These are phyloP conservation scores for Troilus luridus DNA, from an alignment of 2,888 invertebrate species.

Conservation along the genomic window DNA sequence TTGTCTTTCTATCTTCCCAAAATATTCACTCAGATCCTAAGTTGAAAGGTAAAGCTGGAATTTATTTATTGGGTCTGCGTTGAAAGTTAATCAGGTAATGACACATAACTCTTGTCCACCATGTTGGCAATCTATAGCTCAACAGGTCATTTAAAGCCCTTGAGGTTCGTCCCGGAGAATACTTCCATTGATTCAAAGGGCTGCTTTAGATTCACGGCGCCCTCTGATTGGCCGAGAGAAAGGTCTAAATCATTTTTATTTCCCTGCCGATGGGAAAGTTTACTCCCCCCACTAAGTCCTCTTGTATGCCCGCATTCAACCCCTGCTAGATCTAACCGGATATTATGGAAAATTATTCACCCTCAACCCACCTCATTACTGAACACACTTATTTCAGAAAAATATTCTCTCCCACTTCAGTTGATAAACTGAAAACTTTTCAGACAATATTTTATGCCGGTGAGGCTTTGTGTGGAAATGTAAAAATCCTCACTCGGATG, in stretches of 20 bases:
- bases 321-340: neutral
- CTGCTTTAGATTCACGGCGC: constrained; percentile 45
- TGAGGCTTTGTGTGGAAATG: too few species aligned
- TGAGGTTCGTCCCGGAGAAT: neutral
- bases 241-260: constrained; percentile 53
- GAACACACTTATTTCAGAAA: constrained; percentile 37
- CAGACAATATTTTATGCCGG: neutral
- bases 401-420: neutral
- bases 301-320: constrained; percentile 6
- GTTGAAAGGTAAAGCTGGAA: too few species aligned
- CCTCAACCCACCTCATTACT: constrained; percentile 12
- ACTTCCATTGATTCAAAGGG: neutral
- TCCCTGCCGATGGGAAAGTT: neutral
- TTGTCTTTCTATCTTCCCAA: too few species aligned
- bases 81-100: too few species aligned
- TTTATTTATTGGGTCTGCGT: too few species aligned
- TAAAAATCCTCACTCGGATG: too few species aligned
- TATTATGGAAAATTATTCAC: constrained; percentile 29
- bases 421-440: neutral
- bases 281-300: neutral
- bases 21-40: too few species aligned
- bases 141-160: too few species aligned
- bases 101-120: too few species aligned
- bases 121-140: too few species aligned
- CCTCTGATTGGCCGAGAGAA: constrained; percentile 38